These are phyloP conservation scores for Cantharis lateralis DNA, from an alignment of 2,888 invertebrate species.

Conservation along the genomic window DNA sequence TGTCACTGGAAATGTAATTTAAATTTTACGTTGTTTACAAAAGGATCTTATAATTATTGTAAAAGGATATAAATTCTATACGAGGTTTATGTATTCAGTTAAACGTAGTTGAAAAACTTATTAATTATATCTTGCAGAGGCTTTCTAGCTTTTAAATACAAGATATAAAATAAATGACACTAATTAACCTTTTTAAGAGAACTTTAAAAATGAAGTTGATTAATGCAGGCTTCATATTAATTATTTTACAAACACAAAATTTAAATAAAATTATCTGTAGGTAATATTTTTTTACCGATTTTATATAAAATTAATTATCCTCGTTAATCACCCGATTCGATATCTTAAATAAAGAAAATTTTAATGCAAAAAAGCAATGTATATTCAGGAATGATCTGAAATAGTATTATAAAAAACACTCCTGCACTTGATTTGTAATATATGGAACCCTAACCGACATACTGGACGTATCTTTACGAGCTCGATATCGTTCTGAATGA, in stretches of 20 bases:
- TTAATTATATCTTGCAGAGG: background rate
- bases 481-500: slow-evolving; percentile 27
- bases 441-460: slow-evolving; percentile 25
- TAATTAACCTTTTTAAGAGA: background rate
- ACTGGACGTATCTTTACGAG: slow-evolving; percentile 29
- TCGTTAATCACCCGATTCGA: background rate
- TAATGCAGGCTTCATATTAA: too few relatives aligned
- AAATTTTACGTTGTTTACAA: background rate
- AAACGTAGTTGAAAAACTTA: background rate
- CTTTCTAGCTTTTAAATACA: background rate
- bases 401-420: slow-evolving; percentile 29
- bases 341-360: background rate
- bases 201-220: background rate
- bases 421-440: slow-evolving; percentile 24
- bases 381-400: slow-evolving; percentile 10
- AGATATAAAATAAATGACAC: background rate
- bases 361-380: slow-evolving; percentile 5
- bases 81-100: background rate
- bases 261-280: too few relatives aligned
- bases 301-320: too few relatives aligned
- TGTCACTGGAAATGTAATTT: background rate
- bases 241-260: too few relatives aligned
- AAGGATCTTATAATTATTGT: background rate
- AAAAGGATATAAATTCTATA: background rate
- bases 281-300: too few relatives aligned